Evolutionary conservation across 2,888 invertebrate genomes (phyloP).

Genomic region (Zygogramma bicolorata): DNA sequence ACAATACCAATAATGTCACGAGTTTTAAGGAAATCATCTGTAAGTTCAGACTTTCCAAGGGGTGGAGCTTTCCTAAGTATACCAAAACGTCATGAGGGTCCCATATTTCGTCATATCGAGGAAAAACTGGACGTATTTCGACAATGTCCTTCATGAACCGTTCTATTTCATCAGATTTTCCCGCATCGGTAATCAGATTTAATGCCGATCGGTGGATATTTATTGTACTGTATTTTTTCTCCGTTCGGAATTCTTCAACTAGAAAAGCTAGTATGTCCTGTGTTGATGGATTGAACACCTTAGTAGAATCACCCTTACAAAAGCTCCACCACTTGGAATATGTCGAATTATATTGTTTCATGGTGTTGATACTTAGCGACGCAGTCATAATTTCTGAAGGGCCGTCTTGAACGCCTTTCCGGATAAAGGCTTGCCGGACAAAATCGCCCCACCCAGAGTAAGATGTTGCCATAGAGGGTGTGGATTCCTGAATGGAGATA

Average conservation of each 20-base stretch:
- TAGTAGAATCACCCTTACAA: not conserved
- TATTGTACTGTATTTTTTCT: not conserved
- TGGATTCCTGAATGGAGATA: no score
- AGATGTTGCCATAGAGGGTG: no score
- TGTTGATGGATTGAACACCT: not conserved
- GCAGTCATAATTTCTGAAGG: no score
- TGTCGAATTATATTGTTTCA: no score
- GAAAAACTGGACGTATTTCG: not conserved
- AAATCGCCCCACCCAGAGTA: constrained; percentile 22
- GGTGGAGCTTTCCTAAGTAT: no score
- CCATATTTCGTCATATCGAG: not conserved
- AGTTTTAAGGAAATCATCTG: no score
- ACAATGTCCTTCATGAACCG: not conserved
- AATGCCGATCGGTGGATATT: not conserved
- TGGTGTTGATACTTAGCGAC: no score
- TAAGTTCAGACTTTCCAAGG: not conserved
- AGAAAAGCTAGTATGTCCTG: not conserved
- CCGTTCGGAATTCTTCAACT: not conserved
- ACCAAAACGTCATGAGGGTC: not conserved
- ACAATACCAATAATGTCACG: no score
- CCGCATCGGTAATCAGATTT: not conserved
- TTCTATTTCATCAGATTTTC: not conserved
- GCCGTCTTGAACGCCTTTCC: no score
- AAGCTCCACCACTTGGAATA: not conserved
- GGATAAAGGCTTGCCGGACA: no score